Conservation (phyloP, 2,797 vertebrate genomes). For the Tarsius wallacei region DNA sequence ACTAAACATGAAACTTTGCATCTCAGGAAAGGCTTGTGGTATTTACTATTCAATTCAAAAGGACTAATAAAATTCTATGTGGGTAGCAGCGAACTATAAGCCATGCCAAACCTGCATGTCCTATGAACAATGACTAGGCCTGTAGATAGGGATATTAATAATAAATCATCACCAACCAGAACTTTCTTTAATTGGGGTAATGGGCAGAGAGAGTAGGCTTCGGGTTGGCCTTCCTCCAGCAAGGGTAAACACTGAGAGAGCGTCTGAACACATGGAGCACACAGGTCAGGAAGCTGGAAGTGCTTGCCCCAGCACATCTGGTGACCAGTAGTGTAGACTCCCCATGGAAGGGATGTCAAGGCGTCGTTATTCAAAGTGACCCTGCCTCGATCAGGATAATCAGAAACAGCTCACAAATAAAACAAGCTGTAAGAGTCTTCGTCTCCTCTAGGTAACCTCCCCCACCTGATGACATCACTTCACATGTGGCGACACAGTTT, state of each 20-base stretch:
- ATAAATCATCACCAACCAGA: rapidly evolving
- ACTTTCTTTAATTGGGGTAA: background rate
- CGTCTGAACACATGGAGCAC: background rate
- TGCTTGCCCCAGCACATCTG: constrained; percentile 18
- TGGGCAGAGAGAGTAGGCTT: background rate
- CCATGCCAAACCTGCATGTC: background rate
- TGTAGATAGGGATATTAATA: rapidly evolving
- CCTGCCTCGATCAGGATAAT: background rate
- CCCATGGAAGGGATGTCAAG: constrained; percentile 17
- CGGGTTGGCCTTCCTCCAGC: background rate
- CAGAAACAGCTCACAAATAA: constrained; percentile 68
- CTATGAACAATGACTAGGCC: background rate
- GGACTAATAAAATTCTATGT: rapidly evolving
- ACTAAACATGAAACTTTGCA: background rate
- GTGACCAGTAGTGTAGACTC: background rate
- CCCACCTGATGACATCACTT: background rate
- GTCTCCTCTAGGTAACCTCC: background rate
- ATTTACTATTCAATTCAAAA: background rate
- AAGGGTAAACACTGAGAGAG: background rate
- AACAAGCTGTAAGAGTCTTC: background rate
- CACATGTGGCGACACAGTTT: background rate
- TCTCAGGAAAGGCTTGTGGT: background rate
- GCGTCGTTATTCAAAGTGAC: constrained; percentile 51
- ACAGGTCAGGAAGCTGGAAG: background rate
- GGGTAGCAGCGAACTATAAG: background rate